Conservation (phyloP, 2,797 vertebrate species). For the Strix occidentalis region DNA sequence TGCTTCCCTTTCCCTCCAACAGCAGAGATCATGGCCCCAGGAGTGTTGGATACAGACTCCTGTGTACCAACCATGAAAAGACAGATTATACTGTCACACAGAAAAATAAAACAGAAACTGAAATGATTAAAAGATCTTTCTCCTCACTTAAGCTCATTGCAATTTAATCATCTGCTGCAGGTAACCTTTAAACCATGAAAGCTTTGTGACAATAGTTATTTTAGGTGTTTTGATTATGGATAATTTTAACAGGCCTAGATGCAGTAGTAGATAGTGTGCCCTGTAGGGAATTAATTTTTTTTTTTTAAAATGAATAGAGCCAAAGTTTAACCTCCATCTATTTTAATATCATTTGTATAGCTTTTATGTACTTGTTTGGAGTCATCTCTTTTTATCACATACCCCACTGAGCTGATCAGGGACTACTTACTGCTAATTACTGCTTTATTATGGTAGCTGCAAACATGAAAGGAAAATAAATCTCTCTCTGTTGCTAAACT, state of each 20-base stretch:
- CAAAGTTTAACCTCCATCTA: background rate
- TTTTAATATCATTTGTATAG: background rate
- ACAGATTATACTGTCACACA: background rate
- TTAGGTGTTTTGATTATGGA: background rate
- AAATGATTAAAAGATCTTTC: background rate
- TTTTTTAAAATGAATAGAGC: fast-evolving
- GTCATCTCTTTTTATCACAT: background rate
- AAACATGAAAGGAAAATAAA: background rate
- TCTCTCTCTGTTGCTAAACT: background rate
- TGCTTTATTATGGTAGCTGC: background rate
- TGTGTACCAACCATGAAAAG: background rate
- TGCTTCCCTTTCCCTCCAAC: background rate
- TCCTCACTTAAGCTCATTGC: background rate
- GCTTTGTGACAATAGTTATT: background rate
- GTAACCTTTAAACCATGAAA: background rate
- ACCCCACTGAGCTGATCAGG: background rate
- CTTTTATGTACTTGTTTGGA: background rate
- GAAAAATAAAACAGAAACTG: background rate
- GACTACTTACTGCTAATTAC: background rate
- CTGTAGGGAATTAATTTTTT: background rate
- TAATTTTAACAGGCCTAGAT: background rate
- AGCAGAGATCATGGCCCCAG: background rate
- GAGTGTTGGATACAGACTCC: background rate
- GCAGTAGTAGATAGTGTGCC: background rate
- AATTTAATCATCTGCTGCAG: background rate